Evolutionary conservation across 2,797 vertebrate genomes (phyloP).

Genomic region (Liasis olivaceus): DNA sequence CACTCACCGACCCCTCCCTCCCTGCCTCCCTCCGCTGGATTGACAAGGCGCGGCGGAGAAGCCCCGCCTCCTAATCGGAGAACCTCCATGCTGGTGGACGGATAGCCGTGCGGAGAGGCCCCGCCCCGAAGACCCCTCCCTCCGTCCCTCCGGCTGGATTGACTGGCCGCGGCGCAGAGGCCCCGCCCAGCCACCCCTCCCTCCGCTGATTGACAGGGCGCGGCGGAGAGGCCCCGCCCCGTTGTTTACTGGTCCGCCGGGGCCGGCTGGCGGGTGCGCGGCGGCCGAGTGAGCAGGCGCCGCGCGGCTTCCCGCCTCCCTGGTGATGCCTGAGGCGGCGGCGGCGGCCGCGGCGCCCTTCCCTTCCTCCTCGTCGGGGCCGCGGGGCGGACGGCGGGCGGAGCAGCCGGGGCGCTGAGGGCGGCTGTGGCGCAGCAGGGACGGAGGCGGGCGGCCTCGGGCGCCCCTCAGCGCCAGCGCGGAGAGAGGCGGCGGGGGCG

Average conservation of each 20-base stretch:
- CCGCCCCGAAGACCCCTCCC: background rate
- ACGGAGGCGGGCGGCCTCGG: conserved; percentile 34
- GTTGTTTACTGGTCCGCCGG: conserved; percentile 53
- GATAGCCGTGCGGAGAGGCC: background rate
- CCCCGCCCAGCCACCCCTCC: accelerated
- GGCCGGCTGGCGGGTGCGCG: conserved; percentile 20
- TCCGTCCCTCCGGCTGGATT: background rate
- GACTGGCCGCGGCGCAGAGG: background rate
- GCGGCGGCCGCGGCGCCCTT: no score
- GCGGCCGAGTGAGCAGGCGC: background rate
- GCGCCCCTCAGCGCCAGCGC: background rate
- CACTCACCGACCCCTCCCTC: background rate
- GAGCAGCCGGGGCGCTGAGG: conserved; percentile 41
- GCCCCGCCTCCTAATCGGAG: no score
- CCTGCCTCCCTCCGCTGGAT: background rate
- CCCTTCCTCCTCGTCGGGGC: background rate
- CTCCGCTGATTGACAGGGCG: background rate
- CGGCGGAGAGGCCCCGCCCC: conserved; percentile 3
- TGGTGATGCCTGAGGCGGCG: conserved; percentile 36
- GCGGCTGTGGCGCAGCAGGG: conserved; percentile 61
- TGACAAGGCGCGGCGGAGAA: background rate
- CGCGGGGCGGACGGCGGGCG: conserved; percentile 8
- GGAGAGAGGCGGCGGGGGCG: conserved; percentile 4
- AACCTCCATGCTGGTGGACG: no score
- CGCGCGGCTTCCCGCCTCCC: conserved; percentile 21